These are phyloP conservation scores for Daktulosphaira vitifoliae DNA, from an alignment of 1,140 invertebrate species.

Conservation along the genomic window DNA sequence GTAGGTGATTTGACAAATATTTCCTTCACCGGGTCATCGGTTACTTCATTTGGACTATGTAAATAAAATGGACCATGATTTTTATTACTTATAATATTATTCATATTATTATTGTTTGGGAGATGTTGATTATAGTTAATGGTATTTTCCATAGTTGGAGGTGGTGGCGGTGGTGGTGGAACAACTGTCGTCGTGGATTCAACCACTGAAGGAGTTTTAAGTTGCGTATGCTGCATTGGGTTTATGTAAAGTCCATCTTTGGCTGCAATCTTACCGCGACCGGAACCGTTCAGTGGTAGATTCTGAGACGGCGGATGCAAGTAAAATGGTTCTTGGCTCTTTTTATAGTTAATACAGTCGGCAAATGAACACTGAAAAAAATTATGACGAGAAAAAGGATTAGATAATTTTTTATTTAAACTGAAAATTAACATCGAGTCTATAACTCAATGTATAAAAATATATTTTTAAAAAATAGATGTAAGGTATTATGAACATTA, in stretches of 20 bases:
- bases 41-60: constrained; percentile 61
- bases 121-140: not conserved
- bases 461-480: too few relatives aligned
- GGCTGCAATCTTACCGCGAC: constrained; percentile 17
- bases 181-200: not conserved
- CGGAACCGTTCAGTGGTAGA: not conserved
- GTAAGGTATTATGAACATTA: too few relatives aligned
- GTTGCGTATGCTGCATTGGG: not conserved
- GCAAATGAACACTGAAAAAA: constrained; percentile 48
- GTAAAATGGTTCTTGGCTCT: constrained; percentile 57
- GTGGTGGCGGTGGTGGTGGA: not conserved
- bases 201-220: not conserved
- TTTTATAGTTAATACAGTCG: constrained; percentile 48
- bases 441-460: too few relatives aligned
- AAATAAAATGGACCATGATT: constrained; percentile 68
- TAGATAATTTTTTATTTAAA: too few relatives aligned
- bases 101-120: not conserved
- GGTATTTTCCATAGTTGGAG: not conserved
- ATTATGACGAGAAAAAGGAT: constrained; percentile 20
- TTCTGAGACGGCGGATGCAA: constrained; percentile 53
- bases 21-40: constrained; percentile 67
- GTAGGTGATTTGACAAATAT: constrained; percentile 52
- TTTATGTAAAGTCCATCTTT: constrained; percentile 19
- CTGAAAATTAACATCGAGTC: too few relatives aligned
- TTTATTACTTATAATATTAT: constrained; percentile 33